A percentile compares a stretch with the other conserved stretches of the same genome.
These are phyloP conservation scores for Pterocles gutturalis DNA, from an alignment of 2,113 vertebrate species.

Conservation along the genomic window DNA sequence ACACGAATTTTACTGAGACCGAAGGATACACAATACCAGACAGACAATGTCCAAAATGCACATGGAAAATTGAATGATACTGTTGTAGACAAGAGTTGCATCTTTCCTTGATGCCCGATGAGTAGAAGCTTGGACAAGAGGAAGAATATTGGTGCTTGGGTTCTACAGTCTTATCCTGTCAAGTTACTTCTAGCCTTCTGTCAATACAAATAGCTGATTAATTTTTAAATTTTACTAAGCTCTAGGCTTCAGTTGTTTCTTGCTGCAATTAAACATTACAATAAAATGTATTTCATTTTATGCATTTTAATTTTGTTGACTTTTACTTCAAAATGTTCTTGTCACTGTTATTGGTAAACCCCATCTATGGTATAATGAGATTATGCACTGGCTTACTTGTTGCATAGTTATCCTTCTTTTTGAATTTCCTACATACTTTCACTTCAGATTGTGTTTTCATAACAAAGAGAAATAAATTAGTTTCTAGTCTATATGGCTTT, in stretches of 20 bases:
- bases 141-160: neutral
- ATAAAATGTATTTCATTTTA: neutral
- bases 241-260: neutral
- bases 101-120: neutral
- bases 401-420: constrained; percentile 20
- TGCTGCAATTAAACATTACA: neutral
- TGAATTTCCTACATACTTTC: neutral
- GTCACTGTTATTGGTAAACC: neutral
- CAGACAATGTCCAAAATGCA: accelerated
- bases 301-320: constrained; percentile 34
- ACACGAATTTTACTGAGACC: neutral
- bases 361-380: neutral
- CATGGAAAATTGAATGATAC: neutral
- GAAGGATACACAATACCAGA: neutral
- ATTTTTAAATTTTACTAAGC: neutral
- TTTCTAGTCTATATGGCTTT: constrained; percentile 10
- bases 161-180: neutral
- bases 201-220: neutral
- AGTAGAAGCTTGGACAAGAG: neutral
- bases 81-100: neutral
- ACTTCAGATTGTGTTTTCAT: neutral
- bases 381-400: constrained; percentile 6
- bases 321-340: constrained; percentile 31
- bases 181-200: neutral
- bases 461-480: constrained; percentile 40